Percentiles rank a stretch among this genome's conserved stretches.
Evolutionary conservation across 2,888 invertebrate species (phyloP).

Genomic region (Malthinus flaveolus): DNA sequence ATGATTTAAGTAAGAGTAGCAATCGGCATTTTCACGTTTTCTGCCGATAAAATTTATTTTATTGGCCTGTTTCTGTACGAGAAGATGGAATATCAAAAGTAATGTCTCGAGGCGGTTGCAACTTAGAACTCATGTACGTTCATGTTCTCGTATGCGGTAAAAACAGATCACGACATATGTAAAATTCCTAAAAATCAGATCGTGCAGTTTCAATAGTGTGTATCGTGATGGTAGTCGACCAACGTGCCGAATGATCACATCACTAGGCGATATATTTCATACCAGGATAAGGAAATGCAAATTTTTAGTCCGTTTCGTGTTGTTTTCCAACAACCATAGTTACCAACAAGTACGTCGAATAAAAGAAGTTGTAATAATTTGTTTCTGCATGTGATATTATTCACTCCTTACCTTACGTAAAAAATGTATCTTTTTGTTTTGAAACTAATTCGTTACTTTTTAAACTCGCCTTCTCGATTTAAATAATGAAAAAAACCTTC

Average conservation of each 20-base stretch:
- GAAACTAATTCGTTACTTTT: too few species aligned
- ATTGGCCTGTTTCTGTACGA: too few species aligned
- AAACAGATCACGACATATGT: conserved; percentile 50
- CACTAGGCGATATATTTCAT: conserved; percentile 47
- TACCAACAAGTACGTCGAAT: too few species aligned
- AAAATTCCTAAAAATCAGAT: conserved; percentile 44
- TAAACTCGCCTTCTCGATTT: too few species aligned
- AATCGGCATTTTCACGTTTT: too few species aligned
- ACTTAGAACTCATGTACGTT: conserved; percentile 23
- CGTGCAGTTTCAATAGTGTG: conserved; percentile 43
- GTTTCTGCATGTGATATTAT: too few species aligned
- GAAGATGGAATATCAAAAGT: background rate
- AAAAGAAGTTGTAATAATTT: too few species aligned
- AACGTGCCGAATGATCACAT: conserved; percentile 44
- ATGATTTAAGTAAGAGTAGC: too few species aligned
- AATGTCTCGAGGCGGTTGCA: conserved; percentile 12
- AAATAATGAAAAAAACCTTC: too few species aligned
- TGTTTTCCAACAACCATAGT: background rate
- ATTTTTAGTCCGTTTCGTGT: conserved; percentile 21
- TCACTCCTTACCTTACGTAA: too few species aligned
- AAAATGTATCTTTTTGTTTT: too few species aligned
- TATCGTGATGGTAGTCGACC: conserved; percentile 46
- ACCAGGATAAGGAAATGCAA: conserved; percentile 32
- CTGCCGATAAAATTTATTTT: too few species aligned
- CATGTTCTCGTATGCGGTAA: conserved; percentile 39